Conservation (phyloP, 2,888 invertebrate species). For the Caenorhabditis drosophilae region DNA sequence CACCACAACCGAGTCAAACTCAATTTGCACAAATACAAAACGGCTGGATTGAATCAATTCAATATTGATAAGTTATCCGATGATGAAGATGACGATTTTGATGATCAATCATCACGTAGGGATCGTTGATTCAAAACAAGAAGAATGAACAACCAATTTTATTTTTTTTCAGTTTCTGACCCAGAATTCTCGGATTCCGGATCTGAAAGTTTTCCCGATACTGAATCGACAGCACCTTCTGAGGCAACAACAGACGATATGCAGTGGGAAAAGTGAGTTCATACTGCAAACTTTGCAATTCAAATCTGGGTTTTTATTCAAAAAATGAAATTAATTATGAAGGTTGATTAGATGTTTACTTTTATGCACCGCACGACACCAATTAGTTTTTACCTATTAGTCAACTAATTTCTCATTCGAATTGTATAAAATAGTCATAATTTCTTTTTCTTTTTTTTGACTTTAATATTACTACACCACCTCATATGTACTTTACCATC, state of each 20-base stretch:
- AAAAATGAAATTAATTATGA: too few species aligned
- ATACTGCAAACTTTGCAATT: too few species aligned
- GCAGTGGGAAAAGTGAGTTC: conserved; percentile 22
- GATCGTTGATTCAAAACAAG: conserved; percentile 1
- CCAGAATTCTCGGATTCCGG: conserved; percentile 24
- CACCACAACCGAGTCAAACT: conserved; percentile 5
- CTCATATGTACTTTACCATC: too few species aligned
- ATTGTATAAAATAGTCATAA: too few species aligned
- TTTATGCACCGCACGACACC: too few species aligned
- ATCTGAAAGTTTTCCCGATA: conserved; percentile 31
- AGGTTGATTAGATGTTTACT: too few species aligned
- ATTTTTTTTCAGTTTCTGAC: conserved; percentile 15
- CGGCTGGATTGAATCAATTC: conserved; percentile 26
- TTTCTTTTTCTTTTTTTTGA: too few species aligned
- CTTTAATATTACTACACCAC: too few species aligned
- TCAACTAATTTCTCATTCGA: too few species aligned
- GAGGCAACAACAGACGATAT: conserved; percentile 32
- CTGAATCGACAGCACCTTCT: conserved; percentile 28
- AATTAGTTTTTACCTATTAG: too few species aligned
- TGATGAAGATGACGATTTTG: conserved; percentile 21
- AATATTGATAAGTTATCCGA: conserved; percentile 27
- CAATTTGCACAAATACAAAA: conserved; percentile 33
- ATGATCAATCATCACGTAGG: conserved; percentile 33
- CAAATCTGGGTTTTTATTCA: too few species aligned
- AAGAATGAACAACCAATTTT: conserved; percentile 2